Base-by-base conservation (phyloP, 2,113 vertebrate species). In the Carettochelys insculpta region DNA sequence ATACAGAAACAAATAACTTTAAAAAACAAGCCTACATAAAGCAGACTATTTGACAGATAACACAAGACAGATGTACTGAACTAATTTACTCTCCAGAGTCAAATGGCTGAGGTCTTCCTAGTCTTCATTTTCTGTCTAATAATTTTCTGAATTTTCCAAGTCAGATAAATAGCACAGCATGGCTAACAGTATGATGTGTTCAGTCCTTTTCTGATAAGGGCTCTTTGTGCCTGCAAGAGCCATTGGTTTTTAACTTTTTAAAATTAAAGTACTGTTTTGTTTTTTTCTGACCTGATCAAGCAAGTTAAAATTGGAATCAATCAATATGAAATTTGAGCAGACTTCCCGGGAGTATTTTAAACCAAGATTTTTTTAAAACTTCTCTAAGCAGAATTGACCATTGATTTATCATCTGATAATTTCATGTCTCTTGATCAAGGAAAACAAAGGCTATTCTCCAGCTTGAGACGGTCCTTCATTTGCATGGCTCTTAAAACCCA, bases 11-110 rank as follows among this genome's bases (percentile, higher is more conserved):
- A 95, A 87, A 85, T 14, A 87, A 84, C 95, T 93, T 87, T 51
- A 61, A 90, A 71, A 11, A 41, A 93, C 87, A 92, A 91, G 52
- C 41, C 85, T 94, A 83, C 87, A 77, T 91, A 95, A 94, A 94
- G 84, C 92, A 92, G 85, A 56, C 25, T 86, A 34, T 31, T 90
- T 89, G 34, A 0, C 1, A 96, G 94, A 94, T 94, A 96, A 95
- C 54, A 86, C 1, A 54, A 50, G 73, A 82, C 75, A 93, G 81
- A 86, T 78, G 92, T 95, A 90, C 82, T 85, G 85, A 94, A 86
- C 90, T 92, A 94, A 95, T 96, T 95, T 94, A 94, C 82, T 85
- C 88, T 86, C 80, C 86, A 75, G 20, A 79, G 53, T 91, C 84
- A 88, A 80, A 77, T 92, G 79, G 87, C 73, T 22, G 41, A 90